These are phyloP conservation scores for Platalea minor DNA, from an alignment of 2,797 vertebrate genomes.

Conservation along the genomic window DNA sequence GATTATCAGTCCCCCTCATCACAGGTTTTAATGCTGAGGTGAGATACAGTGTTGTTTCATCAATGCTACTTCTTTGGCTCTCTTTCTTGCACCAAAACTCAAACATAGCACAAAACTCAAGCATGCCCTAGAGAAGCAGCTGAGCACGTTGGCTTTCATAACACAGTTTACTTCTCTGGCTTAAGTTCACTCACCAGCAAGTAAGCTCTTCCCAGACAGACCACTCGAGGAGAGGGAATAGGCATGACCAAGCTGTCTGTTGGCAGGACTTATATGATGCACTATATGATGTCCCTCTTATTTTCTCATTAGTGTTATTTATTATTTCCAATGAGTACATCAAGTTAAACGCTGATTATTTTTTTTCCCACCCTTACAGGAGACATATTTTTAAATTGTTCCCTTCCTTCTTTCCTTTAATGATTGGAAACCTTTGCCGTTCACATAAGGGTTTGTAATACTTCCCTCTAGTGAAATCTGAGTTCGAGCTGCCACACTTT, in stretches of 20 bases:
- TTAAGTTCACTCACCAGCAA: background rate
- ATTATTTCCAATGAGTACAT: background rate
- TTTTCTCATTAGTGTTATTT: background rate
- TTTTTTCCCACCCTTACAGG: background rate
- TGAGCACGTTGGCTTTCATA: background rate
- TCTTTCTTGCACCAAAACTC: background rate
- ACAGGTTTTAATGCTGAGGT: background rate
- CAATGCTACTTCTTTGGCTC: background rate
- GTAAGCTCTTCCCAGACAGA: background rate
- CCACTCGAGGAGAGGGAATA: accelerated
- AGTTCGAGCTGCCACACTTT: background rate
- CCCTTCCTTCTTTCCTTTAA: background rate
- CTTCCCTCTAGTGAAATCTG: background rate
- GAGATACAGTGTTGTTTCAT: background rate
- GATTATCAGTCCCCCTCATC: background rate
- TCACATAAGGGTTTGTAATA: background rate
- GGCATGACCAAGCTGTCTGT: background rate
- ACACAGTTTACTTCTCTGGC: background rate
- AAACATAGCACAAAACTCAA: background rate
- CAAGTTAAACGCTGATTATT: background rate
- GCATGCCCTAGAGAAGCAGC: too few species aligned
- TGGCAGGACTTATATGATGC: background rate
- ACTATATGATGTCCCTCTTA: background rate
- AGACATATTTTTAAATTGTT: background rate
- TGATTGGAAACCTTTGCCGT: background rate